Evolutionary conservation across 2,113 vertebrate genomes (phyloP), one percentile per base, ranked within the genome.

Genomic region (Serilophus lunatus): DNA sequence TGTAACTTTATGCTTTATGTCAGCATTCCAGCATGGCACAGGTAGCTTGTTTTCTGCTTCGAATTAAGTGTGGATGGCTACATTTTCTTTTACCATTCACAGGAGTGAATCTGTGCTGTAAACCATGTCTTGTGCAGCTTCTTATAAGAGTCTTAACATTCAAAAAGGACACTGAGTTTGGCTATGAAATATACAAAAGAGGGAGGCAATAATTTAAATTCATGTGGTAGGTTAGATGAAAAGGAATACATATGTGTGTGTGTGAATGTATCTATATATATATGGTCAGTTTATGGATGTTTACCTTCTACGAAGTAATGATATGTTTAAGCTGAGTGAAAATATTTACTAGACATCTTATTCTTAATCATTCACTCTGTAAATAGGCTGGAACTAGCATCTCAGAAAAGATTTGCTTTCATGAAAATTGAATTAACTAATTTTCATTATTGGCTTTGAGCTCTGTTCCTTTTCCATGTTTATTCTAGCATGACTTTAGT

Each of bases 381-480:
- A 80, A 78, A 63, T 31, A 88, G 45, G 8, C 56, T 76, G 17
- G 40, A 85, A 83, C 13, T 51, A 75, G 6, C 50, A 72, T 28
- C n/a, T 75, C 51, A 40, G n/a, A 81, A 18, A 88, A 90, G 83
- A 94, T 86, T 92, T 92, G 14, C n/a, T 83, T 65, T 68, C 31
- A 53, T 51, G 51, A 74, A 92, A 88, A 83, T 42, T 13, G 7
- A 88, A 72, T 96, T 87, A 78, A 60, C 25, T 66, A 8, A n/a
- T 90, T 90, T 86, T 26, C 31, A 11, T 83, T 80, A 31, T 8
- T 59, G 14, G 6, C 20, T 80, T 82, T 86, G 70, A 65, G 12
- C 10, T 76, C n/a, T 45, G 5, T 63, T 95, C 56, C 11, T 7
- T 84, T 81, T 87, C 31, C 7, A 3, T 47, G 18, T 42, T 22